Evolutionary conservation across 2,888 invertebrate species (phyloP).

Genomic region (Taenaris catops): DNA sequence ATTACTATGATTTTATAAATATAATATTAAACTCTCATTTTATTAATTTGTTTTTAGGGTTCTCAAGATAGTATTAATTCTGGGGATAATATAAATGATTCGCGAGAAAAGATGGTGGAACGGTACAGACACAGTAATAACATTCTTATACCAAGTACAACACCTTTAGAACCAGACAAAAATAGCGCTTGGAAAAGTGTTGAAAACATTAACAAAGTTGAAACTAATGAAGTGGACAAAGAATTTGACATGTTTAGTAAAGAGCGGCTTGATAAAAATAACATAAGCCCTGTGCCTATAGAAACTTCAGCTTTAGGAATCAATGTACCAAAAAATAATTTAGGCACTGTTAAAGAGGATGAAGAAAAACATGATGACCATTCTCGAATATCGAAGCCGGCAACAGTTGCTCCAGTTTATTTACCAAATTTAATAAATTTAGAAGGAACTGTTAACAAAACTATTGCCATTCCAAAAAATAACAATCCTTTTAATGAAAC

Average conservation of each 20-base stretch:
- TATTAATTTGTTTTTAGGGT: slow-evolving; percentile 61
- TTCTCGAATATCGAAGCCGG: slow-evolving; percentile 23
- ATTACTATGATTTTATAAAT: too few species aligned
- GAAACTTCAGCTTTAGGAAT: slow-evolving; percentile 50
- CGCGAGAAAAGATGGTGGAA: slow-evolving; percentile 33
- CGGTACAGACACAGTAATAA: slow-evolving; percentile 24
- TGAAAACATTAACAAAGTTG: slow-evolving; percentile 37
- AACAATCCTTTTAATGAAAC: slow-evolving; percentile 26
- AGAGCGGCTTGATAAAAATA: slow-evolving; percentile 55
- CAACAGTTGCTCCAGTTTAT: slow-evolving; percentile 24
- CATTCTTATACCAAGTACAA: slow-evolving; percentile 44
- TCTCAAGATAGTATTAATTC: slow-evolving; percentile 58
- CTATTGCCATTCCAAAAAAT: slow-evolving; percentile 11
- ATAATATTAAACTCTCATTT: too few species aligned
- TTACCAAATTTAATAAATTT: slow-evolving; percentile 18
- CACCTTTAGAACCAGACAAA: slow-evolving; percentile 59
- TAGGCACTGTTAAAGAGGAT: slow-evolving; percentile 61
- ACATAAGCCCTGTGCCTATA: slow-evolving; percentile 39
- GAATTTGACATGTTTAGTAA: slow-evolving; percentile 70
- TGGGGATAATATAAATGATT: slow-evolving; percentile 44
- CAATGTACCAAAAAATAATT: slow-evolving; percentile 50
- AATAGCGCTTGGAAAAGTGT: slow-evolving; percentile 43
- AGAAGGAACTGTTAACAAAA: slow-evolving; percentile 3
- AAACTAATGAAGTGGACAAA: slow-evolving; percentile 51
- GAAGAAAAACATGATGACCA: slow-evolving; percentile 52